Base-by-base conservation (phyloP, 2,113 vertebrate genomes). In the Stegostoma tigrinum region DNA sequence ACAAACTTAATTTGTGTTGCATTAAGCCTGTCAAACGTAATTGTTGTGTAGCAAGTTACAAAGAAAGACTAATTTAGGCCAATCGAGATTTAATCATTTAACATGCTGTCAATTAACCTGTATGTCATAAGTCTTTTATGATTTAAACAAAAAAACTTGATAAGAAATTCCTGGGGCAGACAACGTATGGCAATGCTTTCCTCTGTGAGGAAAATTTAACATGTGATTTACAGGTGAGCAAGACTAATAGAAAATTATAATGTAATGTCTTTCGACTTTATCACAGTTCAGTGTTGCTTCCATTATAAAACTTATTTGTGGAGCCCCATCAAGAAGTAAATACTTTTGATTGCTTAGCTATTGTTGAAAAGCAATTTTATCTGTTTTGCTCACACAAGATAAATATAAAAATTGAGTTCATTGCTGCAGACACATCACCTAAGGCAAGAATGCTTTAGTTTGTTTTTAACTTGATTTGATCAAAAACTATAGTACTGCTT, bases 61-160 rank as follows among this genome's bases (percentile, higher is more conserved):
- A 95, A 30, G 42, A 95, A 95, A 52, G 94, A 72, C 42, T 95
- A 95, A 95, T 30, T 48, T 95, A 72, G 67, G 42, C 67, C 61
- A 72, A 45, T 95, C 94, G 75, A 17, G 14, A 75, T 52, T 75
- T 72, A 72, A 95, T 48, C 48, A 95, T 70, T 45, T 12, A 75
- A 70, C 24, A 70, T 72, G 52, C 68, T 95, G 94, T 72, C 66
- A 95, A 72, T 48, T 72, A 95, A 95, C 94, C 94, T 95, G 48
- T 27, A 34, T 27, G 68, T 95, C 94, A 48, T 52, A 72, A 95
- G 45, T 45, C 42, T 72, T 95, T 61, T 72, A 23, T 95, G 27
- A 95, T 95, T 72, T 72, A 75, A 95, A 45, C 72, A 72, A 72
- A 72, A 52, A 34, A 95, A 52, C 42, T 72, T 48, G 68, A 75